A percentile compares a stretch with the other conserved stretches of the same genome.
phyloP scores from a whole-genome alignment of 1,140 invertebrate genomes.

The Agrypnia vestita region DNA sequence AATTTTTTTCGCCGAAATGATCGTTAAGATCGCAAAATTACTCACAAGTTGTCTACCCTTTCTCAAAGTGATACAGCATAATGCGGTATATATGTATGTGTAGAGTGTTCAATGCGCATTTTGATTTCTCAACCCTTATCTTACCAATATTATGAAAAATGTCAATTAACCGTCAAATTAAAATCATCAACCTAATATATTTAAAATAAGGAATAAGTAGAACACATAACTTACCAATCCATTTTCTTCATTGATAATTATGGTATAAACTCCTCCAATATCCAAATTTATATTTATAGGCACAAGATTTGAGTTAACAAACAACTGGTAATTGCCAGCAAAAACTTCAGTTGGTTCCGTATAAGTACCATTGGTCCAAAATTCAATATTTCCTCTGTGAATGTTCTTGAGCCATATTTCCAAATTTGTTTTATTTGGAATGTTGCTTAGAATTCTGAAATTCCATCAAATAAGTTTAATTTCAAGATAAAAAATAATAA shows the following conservation, averaged over 20 bases:
- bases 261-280: conserved; percentile 76
- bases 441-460: conserved; percentile 63
- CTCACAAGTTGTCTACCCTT: too few species aligned
- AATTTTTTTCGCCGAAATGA: too few species aligned
- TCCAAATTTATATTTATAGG: conserved; percentile 65
- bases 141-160: too few species aligned
- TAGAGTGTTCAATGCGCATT: too few species aligned
- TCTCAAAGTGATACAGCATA: too few species aligned
- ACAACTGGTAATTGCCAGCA: conserved; percentile 66
- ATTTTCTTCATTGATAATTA: conserved; percentile 68
- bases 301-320: conserved; percentile 63
- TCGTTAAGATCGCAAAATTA: too few species aligned
- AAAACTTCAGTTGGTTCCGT: conserved; percentile 67
- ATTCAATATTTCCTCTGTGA: conserved; percentile 63
- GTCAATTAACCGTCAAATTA: too few species aligned
- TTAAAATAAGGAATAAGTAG: not conserved
- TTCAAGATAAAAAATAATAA: too few species aligned
- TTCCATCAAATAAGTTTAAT: too few species aligned
- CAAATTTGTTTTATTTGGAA: conserved; percentile 72
- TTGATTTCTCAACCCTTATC: too few species aligned
- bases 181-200: too few species aligned
- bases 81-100: too few species aligned
- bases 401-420: conserved; percentile 64
- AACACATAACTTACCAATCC: conserved; percentile 27
- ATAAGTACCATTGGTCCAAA: conserved; percentile 58